phyloP scores from a whole-genome alignment of 2,113 vertebrate species.

The Cephalopterus ornatus region DNA sequence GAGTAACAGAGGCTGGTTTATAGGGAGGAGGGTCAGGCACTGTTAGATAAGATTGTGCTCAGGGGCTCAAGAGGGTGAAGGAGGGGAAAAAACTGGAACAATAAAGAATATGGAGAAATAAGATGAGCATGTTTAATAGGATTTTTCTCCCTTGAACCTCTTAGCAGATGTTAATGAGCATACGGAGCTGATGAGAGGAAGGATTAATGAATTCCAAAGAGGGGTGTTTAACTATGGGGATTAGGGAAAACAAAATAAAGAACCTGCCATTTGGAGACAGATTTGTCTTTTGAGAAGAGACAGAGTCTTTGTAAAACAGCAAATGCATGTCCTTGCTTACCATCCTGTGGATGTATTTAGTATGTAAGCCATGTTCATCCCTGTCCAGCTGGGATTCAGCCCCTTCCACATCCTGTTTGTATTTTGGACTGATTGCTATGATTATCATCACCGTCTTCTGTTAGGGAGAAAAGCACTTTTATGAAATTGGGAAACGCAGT shows the following conservation, averaged over 20 bases:
- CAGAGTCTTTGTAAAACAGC: conserved; percentile 21
- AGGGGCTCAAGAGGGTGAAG: not conserved
- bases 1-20: not conserved
- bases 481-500: conserved; percentile 57
- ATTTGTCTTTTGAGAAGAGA: not conserved
- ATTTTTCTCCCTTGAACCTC: conserved; percentile 58
- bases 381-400: conserved; percentile 78
- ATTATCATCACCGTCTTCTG: conserved; percentile 97
- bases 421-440: conserved; percentile 95
- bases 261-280: conserved; percentile 35
- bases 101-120: conserved; percentile 17
- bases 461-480: conserved; percentile 70
- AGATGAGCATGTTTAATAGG: conserved; percentile 44
- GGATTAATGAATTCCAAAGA: conserved; percentile 64
- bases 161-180: conserved; percentile 54
- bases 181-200: conserved; percentile 49
- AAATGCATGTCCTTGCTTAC: conserved; percentile 74
- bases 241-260: conserved; percentile 59
- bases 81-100: not conserved
- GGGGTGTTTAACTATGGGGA: conserved; percentile 59
- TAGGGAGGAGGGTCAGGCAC: not conserved
- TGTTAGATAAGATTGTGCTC: not conserved
- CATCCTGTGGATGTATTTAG: conserved; percentile 95
- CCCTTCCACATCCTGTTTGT: conserved; percentile 92
- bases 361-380: conserved; percentile 93